Evolutionary conservation across 1,140 invertebrate species (phyloP).

Genomic region (Drosophila saltans): DNA sequence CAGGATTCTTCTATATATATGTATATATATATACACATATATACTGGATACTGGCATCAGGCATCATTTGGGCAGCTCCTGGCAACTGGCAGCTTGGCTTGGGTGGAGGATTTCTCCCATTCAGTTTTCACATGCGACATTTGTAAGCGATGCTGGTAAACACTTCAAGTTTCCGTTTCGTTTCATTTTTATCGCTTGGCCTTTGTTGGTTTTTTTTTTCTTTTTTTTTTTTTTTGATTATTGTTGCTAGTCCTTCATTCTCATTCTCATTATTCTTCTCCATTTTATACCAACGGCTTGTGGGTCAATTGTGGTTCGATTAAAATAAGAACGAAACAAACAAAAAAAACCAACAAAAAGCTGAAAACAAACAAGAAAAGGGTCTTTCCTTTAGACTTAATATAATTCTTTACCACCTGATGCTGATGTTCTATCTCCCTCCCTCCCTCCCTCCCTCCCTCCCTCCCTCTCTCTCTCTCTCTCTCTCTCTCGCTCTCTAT

Average conservation of each 20-base stretch:
- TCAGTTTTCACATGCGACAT: neutral
- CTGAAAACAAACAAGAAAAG: neutral
- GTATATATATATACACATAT: no score
- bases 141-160: conserved; percentile 71
- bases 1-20: neutral
- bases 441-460: no score
- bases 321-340: neutral
- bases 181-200: conserved; percentile 37
- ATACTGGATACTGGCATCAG: no score
- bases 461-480: no score
- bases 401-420: neutral
- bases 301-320: conserved; percentile 51
- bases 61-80: no score
- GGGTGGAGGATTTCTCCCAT: conserved; percentile 28
- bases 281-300: conserved; percentile 9
- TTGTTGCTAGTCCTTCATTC: conserved; percentile 13
- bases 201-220: conserved; percentile 20
- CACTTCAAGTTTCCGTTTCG: conserved; percentile 71
- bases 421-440: no score
- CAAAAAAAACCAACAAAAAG: neutral
- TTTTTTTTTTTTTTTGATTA: neutral
- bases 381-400: neutral
- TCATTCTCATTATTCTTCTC: neutral
- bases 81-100: conserved; percentile 22
- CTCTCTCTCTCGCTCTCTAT: no score